Conservation (phyloP, 2,113 vertebrate genomes). For the Meles meles region DNA sequence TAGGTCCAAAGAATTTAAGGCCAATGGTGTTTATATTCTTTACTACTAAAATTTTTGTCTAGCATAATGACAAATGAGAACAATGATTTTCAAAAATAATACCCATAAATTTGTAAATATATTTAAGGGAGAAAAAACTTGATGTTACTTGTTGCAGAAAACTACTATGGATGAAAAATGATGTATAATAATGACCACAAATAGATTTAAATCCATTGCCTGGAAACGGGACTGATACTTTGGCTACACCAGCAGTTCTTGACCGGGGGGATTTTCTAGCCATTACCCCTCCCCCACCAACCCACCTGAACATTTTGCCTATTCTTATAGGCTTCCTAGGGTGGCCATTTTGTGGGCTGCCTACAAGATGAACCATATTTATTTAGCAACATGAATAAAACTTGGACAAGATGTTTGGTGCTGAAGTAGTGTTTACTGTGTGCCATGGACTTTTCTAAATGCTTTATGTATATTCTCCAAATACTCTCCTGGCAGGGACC, state of each 20-base stretch:
- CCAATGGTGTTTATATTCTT: neutral
- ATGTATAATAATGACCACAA: neutral
- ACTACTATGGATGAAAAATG: neutral
- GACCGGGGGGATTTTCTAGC: neutral
- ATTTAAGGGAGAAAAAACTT: neutral
- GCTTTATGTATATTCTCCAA: neutral
- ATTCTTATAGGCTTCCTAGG: neutral
- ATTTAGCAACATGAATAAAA: neutral
- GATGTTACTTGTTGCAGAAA: neutral
- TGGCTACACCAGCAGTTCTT: neutral
- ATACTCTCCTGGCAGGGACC: neutral
- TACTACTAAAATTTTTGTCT: neutral
- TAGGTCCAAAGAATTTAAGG: neutral
- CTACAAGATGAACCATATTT: neutral
- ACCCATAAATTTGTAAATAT: neutral
- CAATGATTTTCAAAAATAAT: neutral
- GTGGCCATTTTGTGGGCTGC: neutral
- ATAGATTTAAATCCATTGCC: neutral
- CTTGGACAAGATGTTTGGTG: neutral
- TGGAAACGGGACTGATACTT: neutral
- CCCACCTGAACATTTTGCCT: neutral
- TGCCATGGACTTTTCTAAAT: conserved; percentile 17
- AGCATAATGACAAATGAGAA: neutral
- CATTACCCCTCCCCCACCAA: too few relatives aligned
- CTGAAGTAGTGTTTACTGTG: neutral